Conservation (phyloP, 2,113 vertebrate genomes). For the Leucoraja erinaceus region DNA sequence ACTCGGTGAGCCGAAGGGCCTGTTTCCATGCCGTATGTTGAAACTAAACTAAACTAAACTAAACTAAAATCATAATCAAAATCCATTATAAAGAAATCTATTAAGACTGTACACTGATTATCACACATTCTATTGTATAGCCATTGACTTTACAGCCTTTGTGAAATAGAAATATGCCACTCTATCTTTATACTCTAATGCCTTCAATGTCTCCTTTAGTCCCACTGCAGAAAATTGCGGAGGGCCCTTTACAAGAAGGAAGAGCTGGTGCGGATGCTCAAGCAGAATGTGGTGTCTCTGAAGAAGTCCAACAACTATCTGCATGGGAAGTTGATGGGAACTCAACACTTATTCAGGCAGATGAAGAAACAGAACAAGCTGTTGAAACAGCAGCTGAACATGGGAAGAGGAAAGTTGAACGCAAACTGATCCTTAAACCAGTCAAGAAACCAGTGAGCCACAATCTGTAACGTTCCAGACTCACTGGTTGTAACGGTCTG, state of each 20-base stretch:
- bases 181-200: too few relatives aligned
- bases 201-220: conserved; percentile 46
- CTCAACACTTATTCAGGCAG: conserved; percentile 66
- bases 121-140: background rate
- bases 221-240: conserved; percentile 67
- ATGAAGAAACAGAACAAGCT: too few relatives aligned
- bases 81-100: too few relatives aligned
- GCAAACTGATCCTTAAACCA: conserved; percentile 48
- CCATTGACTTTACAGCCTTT: background rate
- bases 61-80: too few relatives aligned
- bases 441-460: conserved; percentile 53
- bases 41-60: too few relatives aligned
- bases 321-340: conserved; percentile 66
- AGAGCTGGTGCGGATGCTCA: conserved; percentile 64
- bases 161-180: too few relatives aligned
- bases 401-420: conserved; percentile 42
- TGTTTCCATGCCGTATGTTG: too few relatives aligned
- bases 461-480: conserved; percentile 47
- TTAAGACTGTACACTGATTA: too few relatives aligned
- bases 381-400: conserved; percentile 54
- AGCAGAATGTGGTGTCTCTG: conserved; percentile 63
- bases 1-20: too few relatives aligned
- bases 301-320: conserved; percentile 72
- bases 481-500: background rate
- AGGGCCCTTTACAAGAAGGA: conserved; percentile 72